These are phyloP conservation scores for Tiaroga cobitis DNA, from an alignment of 2,797 vertebrate species.

Conservation along the genomic window DNA sequence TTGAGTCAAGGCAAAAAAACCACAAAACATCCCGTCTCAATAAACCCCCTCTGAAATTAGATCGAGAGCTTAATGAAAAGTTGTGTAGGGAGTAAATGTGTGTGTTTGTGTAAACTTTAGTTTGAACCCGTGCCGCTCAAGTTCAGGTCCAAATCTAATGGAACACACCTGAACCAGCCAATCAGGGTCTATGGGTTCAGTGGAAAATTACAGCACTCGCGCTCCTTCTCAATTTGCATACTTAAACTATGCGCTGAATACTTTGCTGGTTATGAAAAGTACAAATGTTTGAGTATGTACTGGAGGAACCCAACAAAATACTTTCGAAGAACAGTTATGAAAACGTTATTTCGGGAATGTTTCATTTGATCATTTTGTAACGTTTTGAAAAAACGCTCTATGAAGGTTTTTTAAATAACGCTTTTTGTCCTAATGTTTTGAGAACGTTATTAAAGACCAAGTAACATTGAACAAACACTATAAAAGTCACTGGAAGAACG, in stretches of 20 bases:
- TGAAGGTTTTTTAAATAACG: too few relatives aligned
- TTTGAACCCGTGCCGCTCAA: background rate
- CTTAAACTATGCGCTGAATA: background rate
- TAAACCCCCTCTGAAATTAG: constrained; percentile 65
- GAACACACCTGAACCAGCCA: background rate
- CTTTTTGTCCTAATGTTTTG: background rate
- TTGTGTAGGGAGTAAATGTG: constrained; percentile 59
- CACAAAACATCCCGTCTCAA: constrained; percentile 67
- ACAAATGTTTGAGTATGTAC: background rate
- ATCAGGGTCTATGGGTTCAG: constrained; percentile 11
- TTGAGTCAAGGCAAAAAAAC: constrained; percentile 61
- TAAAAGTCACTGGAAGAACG: background rate
- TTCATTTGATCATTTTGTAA: background rate
- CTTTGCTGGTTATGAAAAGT: background rate
- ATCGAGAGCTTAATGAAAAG: constrained; percentile 64
- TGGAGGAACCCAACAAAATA: background rate
- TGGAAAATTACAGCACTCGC: background rate
- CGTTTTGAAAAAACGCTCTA: background rate
- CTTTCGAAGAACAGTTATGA: background rate
- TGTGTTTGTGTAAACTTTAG: background rate
- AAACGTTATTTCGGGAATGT: background rate
- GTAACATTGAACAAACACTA: background rate
- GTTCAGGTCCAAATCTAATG: background rate
- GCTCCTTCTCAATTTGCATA: background rate
- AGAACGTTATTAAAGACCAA: background rate